A percentile compares a stretch with the other conserved stretches of the same genome.
Conservation (phyloP, 2,113 vertebrate species). For the Nematolebias whitei region DNA sequence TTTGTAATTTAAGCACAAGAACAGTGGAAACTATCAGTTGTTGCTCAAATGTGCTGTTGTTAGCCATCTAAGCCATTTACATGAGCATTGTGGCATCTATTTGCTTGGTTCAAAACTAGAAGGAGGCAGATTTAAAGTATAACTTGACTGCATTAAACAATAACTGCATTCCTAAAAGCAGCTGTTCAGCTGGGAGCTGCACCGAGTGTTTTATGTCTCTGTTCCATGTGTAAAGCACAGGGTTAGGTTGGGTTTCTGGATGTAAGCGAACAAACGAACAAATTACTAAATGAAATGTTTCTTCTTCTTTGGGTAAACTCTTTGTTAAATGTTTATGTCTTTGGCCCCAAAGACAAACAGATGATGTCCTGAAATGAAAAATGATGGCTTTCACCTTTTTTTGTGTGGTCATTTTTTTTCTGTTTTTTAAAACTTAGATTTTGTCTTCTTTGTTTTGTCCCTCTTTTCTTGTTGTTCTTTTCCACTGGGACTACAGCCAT, state of each 20-base stretch:
- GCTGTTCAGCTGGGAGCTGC: conserved; percentile 14
- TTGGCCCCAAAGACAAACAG: conserved; percentile 20
- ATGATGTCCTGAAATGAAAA: conserved; percentile 25
- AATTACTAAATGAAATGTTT: conserved; percentile 75
- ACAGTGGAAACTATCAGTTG: no score
- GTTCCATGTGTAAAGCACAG: conserved; percentile 57
- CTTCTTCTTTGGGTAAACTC: conserved; percentile 56
- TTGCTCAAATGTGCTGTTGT: no score
- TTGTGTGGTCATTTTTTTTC: conserved; percentile 19
- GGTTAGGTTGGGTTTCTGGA: conserved; percentile 66
- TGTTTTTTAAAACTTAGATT: conserved; percentile 5
- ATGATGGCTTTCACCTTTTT: conserved; percentile 32
- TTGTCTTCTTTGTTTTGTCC: conserved; percentile 13
- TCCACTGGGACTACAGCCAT: conserved; percentile 73
- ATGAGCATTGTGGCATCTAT: no score
- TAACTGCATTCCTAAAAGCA: neutral
- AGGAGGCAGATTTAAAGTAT: neutral
- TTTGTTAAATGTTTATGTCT: conserved; percentile 63
- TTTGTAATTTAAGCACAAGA: no score
- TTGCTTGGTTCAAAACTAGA: neutral
- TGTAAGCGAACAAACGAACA: conserved; percentile 69
- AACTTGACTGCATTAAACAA: conserved; percentile 11
- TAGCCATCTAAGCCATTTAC: no score
- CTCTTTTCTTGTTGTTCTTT: conserved; percentile 31
- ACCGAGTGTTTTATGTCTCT: conserved; percentile 28